Evolutionary conservation across 2,888 invertebrate species (phyloP), one percentile per base, ranked within the genome.

Genomic region (Dromius quadrimaculatus): DNA sequence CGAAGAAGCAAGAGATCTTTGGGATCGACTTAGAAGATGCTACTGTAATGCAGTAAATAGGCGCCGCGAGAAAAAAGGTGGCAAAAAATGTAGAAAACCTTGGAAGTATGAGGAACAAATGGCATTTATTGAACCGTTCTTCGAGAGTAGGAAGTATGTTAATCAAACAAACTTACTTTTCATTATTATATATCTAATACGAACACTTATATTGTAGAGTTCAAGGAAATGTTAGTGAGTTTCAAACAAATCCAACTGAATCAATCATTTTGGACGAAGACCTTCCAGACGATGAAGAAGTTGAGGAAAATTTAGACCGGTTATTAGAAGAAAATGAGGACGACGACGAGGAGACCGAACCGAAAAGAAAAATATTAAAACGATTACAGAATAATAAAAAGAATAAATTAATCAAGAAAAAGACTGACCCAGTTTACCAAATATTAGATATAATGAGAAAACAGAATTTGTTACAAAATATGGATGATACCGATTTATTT

Each of bases 401-500:
- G 11, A 34, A 54, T 15, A 54, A 43, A 43, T 17, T 15, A 1
- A 17, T 43, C 15, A 4, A 3, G 9, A 43, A 4, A 4, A 43
- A 28, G 8, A 5, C 15, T 15, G 17, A 15, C 19, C 9, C 43
- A 2, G 43, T 43, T 2, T 15, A 43, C 3, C 43, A 43, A 19
- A 43, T 43, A 43, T 43, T 43, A 54, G 28, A 54, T 13, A 15
- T 32, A 23, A 54, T 32, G 34, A 54, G 23, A 15, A 41, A 41
- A 20, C 17, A 13, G 15, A 28, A 28, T 28, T 9, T 54, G 2
- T 54, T 54, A 6, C 23, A 54, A 6, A 11, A 20, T 20, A 59
- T 45, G 63, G 73, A 73, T 59, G 72, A 71, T 3, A 72, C 50
- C 2, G 72, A 72, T 23, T 50, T 73, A 71, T 72, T 73, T 47